phyloP scores from a whole-genome alignment of 2,797 vertebrate genomes.

The Hephaestus fuliginosus region DNA sequence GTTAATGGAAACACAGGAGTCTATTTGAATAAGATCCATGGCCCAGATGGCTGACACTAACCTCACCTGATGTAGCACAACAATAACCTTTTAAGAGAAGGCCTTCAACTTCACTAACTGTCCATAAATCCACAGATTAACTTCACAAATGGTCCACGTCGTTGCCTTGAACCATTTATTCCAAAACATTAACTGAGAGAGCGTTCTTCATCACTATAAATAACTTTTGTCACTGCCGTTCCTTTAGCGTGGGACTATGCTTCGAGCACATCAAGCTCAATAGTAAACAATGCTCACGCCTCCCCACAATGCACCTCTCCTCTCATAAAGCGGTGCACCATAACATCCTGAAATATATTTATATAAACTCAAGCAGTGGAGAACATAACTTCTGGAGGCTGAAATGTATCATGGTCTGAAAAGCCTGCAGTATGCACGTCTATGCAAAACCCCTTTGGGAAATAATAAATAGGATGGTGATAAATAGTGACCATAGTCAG shows the following conservation, averaged over 20 bases:
- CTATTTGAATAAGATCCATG: constrained; percentile 24
- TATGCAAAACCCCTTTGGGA: constrained; percentile 34
- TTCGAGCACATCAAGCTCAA: constrained; percentile 29
- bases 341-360: constrained; percentile 60
- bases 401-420: constrained; percentile 31
- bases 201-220: constrained; percentile 63
- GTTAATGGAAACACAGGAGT: constrained; percentile 19
- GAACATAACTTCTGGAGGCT: constrained; percentile 33
- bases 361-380: constrained; percentile 37
- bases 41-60: constrained; percentile 38
- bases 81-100: constrained; percentile 48
- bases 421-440: constrained; percentile 19
- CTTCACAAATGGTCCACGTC: constrained; percentile 58
- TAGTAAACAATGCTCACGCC: constrained; percentile 59
- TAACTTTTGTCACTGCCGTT: constrained; percentile 48
- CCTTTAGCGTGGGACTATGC: constrained; percentile 28
- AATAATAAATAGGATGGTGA: constrained; percentile 41
- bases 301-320: constrained; percentile 50
- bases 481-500: constrained; percentile 27
- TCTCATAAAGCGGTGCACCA: constrained; percentile 41
- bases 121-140: constrained; percentile 70
- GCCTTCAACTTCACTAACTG: constrained; percentile 55
- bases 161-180: constrained; percentile 69
- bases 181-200: constrained; percentile 69
- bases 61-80: constrained; percentile 54